Evolutionary conservation across 2,113 vertebrate genomes (phyloP).

Genomic region (Leiothrix lutea): DNA sequence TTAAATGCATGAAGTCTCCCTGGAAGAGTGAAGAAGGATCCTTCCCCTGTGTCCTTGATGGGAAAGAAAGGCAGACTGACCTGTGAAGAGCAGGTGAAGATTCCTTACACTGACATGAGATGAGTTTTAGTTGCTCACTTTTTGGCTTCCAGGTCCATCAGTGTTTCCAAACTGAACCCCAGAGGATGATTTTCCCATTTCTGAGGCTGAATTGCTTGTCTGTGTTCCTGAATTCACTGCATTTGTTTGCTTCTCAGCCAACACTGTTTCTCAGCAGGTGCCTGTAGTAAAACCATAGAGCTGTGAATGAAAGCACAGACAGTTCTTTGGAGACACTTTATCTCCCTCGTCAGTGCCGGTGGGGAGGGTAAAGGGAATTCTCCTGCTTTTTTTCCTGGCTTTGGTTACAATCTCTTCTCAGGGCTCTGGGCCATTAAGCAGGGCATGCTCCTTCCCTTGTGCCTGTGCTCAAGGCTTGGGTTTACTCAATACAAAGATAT

Average conservation of each 20-base stretch:
- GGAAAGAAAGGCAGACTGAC: neutral
- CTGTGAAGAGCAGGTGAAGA: neutral
- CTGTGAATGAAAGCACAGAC: neutral
- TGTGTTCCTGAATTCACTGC: neutral
- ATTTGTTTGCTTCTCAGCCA: neutral
- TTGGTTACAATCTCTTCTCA: neutral
- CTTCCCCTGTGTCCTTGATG: neutral
- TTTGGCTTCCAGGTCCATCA: neutral
- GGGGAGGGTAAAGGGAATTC: neutral
- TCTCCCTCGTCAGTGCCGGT: rapidly evolving
- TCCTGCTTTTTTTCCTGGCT: neutral
- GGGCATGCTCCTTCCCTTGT: neutral
- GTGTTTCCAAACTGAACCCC: neutral
- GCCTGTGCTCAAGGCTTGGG: neutral
- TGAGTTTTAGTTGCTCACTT: neutral
- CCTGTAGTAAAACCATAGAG: neutral
- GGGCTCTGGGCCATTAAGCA: neutral
- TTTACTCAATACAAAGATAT: neutral
- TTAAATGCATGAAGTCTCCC: neutral
- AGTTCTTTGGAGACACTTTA: neutral
- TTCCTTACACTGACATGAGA: neutral
- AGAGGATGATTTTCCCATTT: neutral
- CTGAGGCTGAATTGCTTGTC: neutral
- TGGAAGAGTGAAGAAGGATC: neutral
- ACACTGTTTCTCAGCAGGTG: neutral